Evolutionary conservation across 2,113 vertebrate species (phyloP).

Genomic region (Tor tambroides): DNA sequence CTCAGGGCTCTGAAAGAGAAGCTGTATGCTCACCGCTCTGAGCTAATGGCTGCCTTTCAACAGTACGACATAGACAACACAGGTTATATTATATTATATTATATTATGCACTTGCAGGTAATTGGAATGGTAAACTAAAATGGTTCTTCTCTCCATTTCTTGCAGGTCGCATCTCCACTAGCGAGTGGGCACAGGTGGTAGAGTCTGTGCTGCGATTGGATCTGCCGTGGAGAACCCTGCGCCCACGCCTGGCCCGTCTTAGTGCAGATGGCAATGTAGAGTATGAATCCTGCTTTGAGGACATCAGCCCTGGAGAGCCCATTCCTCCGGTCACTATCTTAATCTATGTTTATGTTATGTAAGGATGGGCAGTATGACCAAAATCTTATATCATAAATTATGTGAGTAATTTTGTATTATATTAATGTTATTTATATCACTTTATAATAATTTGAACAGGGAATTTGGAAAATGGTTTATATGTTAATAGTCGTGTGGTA

Average conservation of each 20-base stretch:
- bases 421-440: background rate
- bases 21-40: slow-evolving; percentile 84
- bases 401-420: no score
- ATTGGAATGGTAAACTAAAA: background rate
- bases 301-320: slow-evolving; percentile 79
- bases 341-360: background rate
- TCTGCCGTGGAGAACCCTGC: slow-evolving; percentile 91
- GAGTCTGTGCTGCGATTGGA: slow-evolving; percentile 85
- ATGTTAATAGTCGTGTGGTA: background rate
- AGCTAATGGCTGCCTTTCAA: slow-evolving; percentile 82
- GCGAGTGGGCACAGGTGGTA: slow-evolving; percentile 87
- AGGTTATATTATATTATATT: slow-evolving; percentile 63
- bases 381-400: background rate
- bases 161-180: slow-evolving; percentile 82
- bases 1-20: slow-evolving; percentile 86
- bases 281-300: slow-evolving; percentile 87
- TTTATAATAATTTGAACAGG: background rate
- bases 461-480: background rate
- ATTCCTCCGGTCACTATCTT: slow-evolving; percentile 77
- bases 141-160: slow-evolving; percentile 26
- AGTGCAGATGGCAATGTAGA: slow-evolving; percentile 80
- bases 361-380: background rate
- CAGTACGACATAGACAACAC: slow-evolving; percentile 77
- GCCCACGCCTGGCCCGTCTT: slow-evolving; percentile 74
- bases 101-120: no score